Percentiles rank a stretch among this genome's conserved stretches.
These are phyloP conservation scores for Platerodrilus igneus DNA, from an alignment of 2,888 invertebrate species.

Conservation along the genomic window DNA sequence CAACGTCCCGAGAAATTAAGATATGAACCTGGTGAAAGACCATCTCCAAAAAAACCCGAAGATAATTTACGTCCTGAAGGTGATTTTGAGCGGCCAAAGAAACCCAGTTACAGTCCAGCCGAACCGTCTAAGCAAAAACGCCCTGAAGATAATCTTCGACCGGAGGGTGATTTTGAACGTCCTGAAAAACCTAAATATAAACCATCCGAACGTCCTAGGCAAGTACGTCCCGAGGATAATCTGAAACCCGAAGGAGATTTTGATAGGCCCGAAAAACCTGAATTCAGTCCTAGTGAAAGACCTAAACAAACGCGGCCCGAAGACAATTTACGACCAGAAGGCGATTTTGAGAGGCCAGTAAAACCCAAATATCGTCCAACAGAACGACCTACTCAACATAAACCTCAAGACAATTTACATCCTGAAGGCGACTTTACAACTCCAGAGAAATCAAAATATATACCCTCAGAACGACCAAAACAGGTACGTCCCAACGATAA, in stretches of 20 bases:
- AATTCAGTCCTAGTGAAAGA: conserved; percentile 52
- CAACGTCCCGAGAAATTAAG: conserved; percentile 42
- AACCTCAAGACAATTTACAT: conserved; percentile 49
- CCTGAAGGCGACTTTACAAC: conserved; percentile 50
- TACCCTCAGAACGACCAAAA: conserved; percentile 40
- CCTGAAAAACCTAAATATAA: conserved; percentile 49
- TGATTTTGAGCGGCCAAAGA: conserved; percentile 52
- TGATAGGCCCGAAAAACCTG: conserved; percentile 43
- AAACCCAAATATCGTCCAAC: conserved; percentile 35
- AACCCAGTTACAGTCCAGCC: conserved; percentile 45
- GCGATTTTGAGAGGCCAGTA: conserved; percentile 49
- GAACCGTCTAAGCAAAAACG: conserved; percentile 43
- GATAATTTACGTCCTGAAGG: conserved; percentile 55
- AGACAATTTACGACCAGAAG: conserved; percentile 52
- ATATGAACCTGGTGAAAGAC: conserved; percentile 46
- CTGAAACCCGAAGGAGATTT: conserved; percentile 46
- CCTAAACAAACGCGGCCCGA: conserved; percentile 40
- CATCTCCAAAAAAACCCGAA: conserved; percentile 42
- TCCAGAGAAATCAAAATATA: conserved; percentile 33
- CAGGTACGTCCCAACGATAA: conserved; percentile 44
- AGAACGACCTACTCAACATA: conserved; percentile 47
- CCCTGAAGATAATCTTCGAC: conserved; percentile 56
- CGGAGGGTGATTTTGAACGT: conserved; percentile 45
- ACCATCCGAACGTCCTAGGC: conserved; percentile 49
- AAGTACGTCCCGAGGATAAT: conserved; percentile 38